These are phyloP conservation scores for Rana temporaria DNA, from an alignment of 2,113 vertebrate species.

Conservation along the genomic window DNA sequence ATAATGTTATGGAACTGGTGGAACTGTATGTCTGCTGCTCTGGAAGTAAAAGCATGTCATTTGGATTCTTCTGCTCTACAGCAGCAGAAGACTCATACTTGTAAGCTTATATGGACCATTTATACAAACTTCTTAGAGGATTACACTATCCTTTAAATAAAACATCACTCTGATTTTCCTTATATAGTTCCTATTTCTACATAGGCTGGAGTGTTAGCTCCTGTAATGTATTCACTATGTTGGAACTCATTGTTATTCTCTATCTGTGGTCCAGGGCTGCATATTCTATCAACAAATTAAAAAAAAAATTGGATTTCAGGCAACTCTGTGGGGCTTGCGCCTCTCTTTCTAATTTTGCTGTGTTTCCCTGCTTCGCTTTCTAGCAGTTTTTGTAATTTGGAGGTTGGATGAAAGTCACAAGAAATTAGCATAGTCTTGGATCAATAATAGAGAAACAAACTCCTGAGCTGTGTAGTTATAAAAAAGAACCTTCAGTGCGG, in stretches of 20 bases:
- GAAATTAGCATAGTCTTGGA: constrained; percentile 46
- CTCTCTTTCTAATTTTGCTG: constrained; percentile 20
- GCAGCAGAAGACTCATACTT: no score
- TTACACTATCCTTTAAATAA: background rate
- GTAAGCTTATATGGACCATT: no score
- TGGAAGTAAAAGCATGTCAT: no score
- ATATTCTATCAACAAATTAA: constrained; percentile 23
- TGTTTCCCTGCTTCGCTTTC: constrained; percentile 29
- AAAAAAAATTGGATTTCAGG: background rate
- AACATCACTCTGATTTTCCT: background rate
- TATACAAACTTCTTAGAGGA: background rate
- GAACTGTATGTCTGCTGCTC: no score
- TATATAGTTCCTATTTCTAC: background rate
- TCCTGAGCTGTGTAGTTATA: constrained; percentile 4
- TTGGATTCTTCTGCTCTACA: no score
- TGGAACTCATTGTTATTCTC: constrained; percentile 39
- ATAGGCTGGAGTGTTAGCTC: background rate
- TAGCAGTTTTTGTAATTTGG: constrained; percentile 40
- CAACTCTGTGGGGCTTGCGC: background rate
- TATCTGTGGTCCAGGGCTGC: constrained; percentile 17
- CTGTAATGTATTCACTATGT: background rate
- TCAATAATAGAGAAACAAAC: constrained; percentile 48
- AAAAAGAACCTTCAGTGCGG: background rate
- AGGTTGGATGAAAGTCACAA: constrained; percentile 52
- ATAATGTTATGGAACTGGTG: no score